Conservation (phyloP, 92 coral and sea anemone genomes). For the Palythoa grandiflora region DNA sequence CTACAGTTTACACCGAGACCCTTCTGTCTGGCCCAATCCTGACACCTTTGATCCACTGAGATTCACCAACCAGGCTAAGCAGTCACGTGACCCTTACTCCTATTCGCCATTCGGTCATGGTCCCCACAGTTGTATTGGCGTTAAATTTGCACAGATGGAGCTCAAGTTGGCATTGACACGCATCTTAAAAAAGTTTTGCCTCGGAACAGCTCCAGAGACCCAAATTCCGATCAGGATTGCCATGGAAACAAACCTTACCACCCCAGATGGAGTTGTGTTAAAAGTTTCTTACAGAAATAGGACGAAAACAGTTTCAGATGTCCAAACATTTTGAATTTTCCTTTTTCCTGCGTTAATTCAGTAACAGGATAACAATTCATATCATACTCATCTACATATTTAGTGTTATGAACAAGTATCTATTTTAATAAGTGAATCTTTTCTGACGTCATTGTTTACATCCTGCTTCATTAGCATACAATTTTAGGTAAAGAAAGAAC, state of each 20-base stretch:
- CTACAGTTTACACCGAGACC: conserved; percentile 35
- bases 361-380: too few species aligned
- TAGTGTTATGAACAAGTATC: too few species aligned
- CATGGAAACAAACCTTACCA: conserved; percentile 22
- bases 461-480: too few species aligned
- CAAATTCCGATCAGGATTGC: conserved; percentile 29
- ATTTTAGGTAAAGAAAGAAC: too few species aligned
- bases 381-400: too few species aligned
- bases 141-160: conserved; percentile 46
- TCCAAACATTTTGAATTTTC: not conserved
- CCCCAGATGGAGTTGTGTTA: conserved; percentile 28
- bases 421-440: too few species aligned
- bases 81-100: conserved; percentile 31
- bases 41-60: conserved; percentile 36
- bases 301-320: not conserved
- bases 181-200: not conserved
- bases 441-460: too few species aligned
- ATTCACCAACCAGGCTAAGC: conserved; percentile 11
- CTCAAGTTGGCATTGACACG: conserved; percentile 33
- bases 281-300: not conserved
- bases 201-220: conserved; percentile 19
- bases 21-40: conserved; percentile 29
- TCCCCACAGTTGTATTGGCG: conserved; percentile 43
- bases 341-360: too few species aligned
- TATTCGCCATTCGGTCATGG: conserved; percentile 41